Percentiles rank a stretch among this genome's conserved stretches.
Conservation (phyloP, 2,113 vertebrate species). For the Seriola aureovittata region DNA sequence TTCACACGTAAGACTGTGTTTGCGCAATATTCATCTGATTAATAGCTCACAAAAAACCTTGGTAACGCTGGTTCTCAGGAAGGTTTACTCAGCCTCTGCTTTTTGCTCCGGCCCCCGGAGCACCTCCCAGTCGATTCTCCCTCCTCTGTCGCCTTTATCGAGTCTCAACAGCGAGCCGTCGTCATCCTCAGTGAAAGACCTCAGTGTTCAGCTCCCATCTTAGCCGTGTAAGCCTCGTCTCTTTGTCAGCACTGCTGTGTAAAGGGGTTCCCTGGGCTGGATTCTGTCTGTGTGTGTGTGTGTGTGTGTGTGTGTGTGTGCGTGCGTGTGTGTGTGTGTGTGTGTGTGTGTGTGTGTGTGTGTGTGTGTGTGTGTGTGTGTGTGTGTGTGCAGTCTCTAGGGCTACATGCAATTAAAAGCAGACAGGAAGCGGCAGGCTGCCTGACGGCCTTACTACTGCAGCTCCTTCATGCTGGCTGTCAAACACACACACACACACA, state of each 20-base stretch:
- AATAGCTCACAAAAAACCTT: constrained; percentile 9
- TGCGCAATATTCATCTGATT: constrained; percentile 51
- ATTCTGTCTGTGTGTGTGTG: constrained; percentile 17
- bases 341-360: constrained; percentile 38
- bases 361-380: constrained; percentile 46
- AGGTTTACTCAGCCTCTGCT: neutral
- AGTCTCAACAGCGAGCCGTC: constrained; percentile 47
- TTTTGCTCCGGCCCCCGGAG: constrained; percentile 39
- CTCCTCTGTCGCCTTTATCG: constrained; percentile 41
- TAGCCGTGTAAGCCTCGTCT: constrained; percentile 65
- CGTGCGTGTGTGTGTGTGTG: constrained; percentile 42
- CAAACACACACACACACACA: constrained; percentile 45
- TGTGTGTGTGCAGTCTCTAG: constrained; percentile 52
- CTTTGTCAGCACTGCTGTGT: constrained; percentile 68
- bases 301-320: constrained; percentile 45
- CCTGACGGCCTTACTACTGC: constrained; percentile 67
- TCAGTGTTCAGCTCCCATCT: constrained; percentile 71
- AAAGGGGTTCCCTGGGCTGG: constrained; percentile 63
- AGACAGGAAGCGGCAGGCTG: constrained; percentile 73
- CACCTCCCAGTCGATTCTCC: constrained; percentile 25
- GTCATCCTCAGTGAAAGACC: constrained; percentile 62
- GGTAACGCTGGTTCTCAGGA: constrained; percentile 12
- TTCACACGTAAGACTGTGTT: constrained; percentile 16
- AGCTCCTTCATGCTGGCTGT: constrained; percentile 61
- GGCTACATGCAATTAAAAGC: constrained; percentile 79